Evolutionary conservation across 2,888 invertebrate genomes (phyloP).

Genomic region (Psococerastis gibbosa): DNA sequence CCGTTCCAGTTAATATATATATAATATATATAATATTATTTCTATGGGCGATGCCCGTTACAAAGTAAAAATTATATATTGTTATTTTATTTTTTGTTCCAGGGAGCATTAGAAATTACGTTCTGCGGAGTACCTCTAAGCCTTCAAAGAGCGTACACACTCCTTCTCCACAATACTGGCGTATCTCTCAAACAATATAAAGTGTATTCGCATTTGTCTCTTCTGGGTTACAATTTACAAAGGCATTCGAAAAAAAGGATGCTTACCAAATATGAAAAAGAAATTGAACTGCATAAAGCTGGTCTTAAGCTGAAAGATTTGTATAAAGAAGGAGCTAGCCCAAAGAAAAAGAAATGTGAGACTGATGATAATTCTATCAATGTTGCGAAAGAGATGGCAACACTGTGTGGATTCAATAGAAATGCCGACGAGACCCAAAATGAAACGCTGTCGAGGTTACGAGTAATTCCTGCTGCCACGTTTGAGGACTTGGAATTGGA

Average conservation of each 20-base stretch:
- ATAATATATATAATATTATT: no score
- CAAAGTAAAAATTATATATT: no score
- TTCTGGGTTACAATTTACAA: neutral
- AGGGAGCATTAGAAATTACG: conserved; percentile 1
- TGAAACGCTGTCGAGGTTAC: no score
- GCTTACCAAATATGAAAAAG: conserved; percentile 5
- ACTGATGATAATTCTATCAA: neutral
- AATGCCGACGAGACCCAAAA: neutral
- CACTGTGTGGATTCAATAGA: no score
- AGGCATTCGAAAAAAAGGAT: conserved; percentile 1
- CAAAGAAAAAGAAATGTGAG: neutral
- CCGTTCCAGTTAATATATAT: no score
- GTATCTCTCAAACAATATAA: neutral
- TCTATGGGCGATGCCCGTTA: no score
- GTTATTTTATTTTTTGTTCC: neutral
- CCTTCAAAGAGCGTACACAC: conserved; percentile 2
- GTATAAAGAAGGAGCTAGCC: neutral
- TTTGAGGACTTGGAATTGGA: no score
- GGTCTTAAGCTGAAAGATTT: neutral
- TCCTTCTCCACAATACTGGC: conserved; percentile 1
- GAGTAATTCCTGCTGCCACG: no score
- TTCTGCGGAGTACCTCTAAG: neutral
- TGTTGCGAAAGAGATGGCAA: neutral
- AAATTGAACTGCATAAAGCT: neutral
- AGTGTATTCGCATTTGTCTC: neutral